phyloP scores from a whole-genome alignment of 2,797 vertebrate genomes.

The Pipistrellus pygmaeus region DNA sequence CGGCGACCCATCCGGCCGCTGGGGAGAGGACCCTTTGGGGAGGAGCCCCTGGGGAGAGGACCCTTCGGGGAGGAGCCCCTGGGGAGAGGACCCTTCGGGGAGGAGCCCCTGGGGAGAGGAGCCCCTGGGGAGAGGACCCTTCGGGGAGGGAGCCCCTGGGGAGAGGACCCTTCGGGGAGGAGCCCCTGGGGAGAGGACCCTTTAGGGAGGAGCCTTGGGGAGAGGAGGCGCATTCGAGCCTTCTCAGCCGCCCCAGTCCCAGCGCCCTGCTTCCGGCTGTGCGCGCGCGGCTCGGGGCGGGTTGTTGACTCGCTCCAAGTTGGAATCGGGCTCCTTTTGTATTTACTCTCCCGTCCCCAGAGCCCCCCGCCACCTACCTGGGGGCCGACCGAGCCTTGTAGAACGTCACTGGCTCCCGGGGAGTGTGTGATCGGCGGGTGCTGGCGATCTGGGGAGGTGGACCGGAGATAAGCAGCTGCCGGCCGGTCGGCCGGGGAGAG shows the following conservation, averaged over 20 bases:
- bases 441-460: background rate
- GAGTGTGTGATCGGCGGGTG: background rate
- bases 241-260: background rate
- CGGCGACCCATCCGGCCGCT: background rate
- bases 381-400: background rate
- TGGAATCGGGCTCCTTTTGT: conserved; percentile 15
- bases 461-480: background rate
- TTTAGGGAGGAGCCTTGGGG: background rate
- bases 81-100: no score
- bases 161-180: background rate
- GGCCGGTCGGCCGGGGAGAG: background rate
- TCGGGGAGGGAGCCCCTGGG: background rate
- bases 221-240: background rate
- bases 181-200: background rate
- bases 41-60: no score
- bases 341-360: background rate
- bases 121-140: background rate
- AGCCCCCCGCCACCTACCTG: conserved; percentile 40
- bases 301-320: background rate
- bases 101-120: no score
- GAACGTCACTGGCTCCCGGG: background rate
- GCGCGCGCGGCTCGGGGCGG: background rate
- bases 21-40: no score
- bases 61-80: no score
- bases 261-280: background rate